phyloP scores from a whole-genome alignment of 1,140 invertebrate species.

The Scaptomyza graminum region DNA sequence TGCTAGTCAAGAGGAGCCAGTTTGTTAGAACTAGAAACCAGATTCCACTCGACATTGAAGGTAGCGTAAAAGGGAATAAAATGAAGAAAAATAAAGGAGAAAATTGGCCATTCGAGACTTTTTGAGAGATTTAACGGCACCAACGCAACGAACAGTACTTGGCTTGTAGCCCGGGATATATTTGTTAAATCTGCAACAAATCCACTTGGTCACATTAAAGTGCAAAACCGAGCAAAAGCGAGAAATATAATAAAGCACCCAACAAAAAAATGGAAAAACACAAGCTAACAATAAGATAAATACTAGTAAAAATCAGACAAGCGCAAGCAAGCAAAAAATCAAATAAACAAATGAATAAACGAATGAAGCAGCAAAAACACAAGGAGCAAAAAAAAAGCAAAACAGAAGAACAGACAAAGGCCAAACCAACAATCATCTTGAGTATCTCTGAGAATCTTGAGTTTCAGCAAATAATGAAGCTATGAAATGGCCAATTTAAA shows the following conservation, averaged over 20 bases:
- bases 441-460: slow-evolving; percentile 49
- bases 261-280: slow-evolving; percentile 17
- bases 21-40: not conserved
- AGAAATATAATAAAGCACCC: slow-evolving; percentile 10
- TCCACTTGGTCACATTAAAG: slow-evolving; percentile 36
- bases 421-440: slow-evolving; percentile 64
- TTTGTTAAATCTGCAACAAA: slow-evolving; percentile 57
- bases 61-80: not conserved
- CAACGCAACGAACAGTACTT: too few relatives aligned
- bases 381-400: not conserved
- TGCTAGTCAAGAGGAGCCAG: slow-evolving; percentile 27
- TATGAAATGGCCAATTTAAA: slow-evolving; percentile 75
- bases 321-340: slow-evolving; percentile 10
- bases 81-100: too few relatives aligned
- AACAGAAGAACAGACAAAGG: slow-evolving; percentile 2
- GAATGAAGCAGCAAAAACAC: slow-evolving; percentile 12
- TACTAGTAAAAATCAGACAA: slow-evolving; percentile 38
- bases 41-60: not conserved
- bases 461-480: slow-evolving; percentile 62
- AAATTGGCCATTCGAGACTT: slow-evolving; percentile 7
- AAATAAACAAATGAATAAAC: slow-evolving; percentile 47
- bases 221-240: slow-evolving; percentile 1
- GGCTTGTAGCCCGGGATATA: slow-evolving; percentile 13
- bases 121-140: not conserved
- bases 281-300: slow-evolving; percentile 26